Evolutionary conservation across 1,140 invertebrate genomes (phyloP), one percentile per base, ranked within the genome.

Genomic region (Ephestia elutella): DNA sequence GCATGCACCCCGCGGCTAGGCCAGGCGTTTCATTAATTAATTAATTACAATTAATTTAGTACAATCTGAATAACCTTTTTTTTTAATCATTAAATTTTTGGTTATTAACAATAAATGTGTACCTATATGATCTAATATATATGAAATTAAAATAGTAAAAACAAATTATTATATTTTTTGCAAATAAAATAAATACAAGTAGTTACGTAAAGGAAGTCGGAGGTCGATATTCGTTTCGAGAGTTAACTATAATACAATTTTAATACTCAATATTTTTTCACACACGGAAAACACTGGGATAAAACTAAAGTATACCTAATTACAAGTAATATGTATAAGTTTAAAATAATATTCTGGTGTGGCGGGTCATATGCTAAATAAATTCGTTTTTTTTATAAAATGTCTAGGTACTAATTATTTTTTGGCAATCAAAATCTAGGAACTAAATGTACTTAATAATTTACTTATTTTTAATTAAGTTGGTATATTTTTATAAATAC

Each of bases 211-310:
- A 80, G 75, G 78, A 78, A 78, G 75, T 83, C 78, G 77, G 61
- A 60, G 66, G 60, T 82, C 80, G 80, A 62, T 72, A 65, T 63
- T 80, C 80, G 80, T 78, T 82, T 83, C 80, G 80, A 58, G 69
- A 63, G 54, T 57, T 59, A 62, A 65, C 60, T 67, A 66, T 48
- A 66, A 71, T 60, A 65, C 73, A 75, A 77, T 73, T 68, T 69
- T 70, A 83, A 82, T 78, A 78, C 79, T 80, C 77, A 62, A 75
- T 65, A 54, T 59, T 70, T 70, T 75, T 73, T 65, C 63, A 70
- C 66, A 64, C 59, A 17, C 61, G 50, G 38, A 44, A 66, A 70
- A 68, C 57, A 68, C 56, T 68, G 51, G 57, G 50, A 58, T 32
- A 32, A 32, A 1, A 32, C 38, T 44, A 15, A 44, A 38, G 1